Conservation (phyloP, 2,888 invertebrate genomes). For the Onchidella celtica region DNA sequence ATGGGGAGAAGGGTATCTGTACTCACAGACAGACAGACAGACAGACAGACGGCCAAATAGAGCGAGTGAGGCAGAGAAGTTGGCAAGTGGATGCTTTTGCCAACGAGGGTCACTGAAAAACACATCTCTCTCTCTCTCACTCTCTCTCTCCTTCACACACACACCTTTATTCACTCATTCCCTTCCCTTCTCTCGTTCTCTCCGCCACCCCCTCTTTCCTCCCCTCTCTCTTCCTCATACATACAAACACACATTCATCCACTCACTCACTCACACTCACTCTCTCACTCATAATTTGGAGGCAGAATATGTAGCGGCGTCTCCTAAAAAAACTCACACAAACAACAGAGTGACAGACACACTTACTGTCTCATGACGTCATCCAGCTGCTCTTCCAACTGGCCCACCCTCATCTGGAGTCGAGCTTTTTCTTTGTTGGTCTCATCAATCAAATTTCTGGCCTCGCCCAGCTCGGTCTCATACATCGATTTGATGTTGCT, state of each 20-base stretch:
- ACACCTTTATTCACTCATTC: neutral
- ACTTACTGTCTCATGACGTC: slow-evolving; percentile 75
- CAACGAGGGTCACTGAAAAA: neutral
- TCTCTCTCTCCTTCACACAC: neutral
- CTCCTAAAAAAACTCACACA: neutral
- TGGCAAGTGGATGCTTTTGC: neutral
- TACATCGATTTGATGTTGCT: slow-evolving; percentile 80
- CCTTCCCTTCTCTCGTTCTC: neutral
- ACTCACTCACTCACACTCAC: slow-evolving; percentile 9
- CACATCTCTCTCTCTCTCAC: neutral
- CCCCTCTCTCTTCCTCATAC: neutral
- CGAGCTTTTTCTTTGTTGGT: slow-evolving; percentile 81
- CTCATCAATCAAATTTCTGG: slow-evolving; percentile 81
- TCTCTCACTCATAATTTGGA: slow-evolving; percentile 16
- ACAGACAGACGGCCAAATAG: neutral
- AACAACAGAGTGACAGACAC: neutral
- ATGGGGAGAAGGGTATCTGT: slow-evolving; percentile 10
- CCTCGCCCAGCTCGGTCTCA: slow-evolving; percentile 81
- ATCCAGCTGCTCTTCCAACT: slow-evolving; percentile 81
- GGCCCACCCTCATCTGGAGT: slow-evolving; percentile 81
- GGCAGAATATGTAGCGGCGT: too few relatives aligned
- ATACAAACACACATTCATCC: slow-evolving; percentile 14
- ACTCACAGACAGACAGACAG: neutral
- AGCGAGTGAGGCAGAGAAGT: neutral
- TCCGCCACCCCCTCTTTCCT: neutral